Evolutionary conservation across 2,888 invertebrate genomes (phyloP).

Genomic region (Xestia rhomboidea): DNA sequence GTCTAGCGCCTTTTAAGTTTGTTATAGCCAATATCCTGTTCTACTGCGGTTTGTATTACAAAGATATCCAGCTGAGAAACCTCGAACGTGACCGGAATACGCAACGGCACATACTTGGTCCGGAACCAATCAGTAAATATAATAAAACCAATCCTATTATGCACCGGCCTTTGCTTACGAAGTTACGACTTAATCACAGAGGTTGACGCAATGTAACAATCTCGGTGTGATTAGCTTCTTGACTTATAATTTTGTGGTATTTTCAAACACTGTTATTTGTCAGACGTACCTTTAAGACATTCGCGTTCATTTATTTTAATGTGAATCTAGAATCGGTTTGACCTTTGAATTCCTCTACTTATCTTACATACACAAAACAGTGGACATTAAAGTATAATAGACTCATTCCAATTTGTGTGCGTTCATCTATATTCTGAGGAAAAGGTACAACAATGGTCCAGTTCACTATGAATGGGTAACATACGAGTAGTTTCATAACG

Average conservation of each 20-base stretch:
- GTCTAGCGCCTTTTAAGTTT: slow-evolving; percentile 78
- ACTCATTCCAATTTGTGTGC: not conserved
- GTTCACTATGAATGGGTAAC: not conserved
- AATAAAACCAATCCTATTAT: slow-evolving; percentile 61
- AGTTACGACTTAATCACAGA: slow-evolving; percentile 52
- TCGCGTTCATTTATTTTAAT: slow-evolving; percentile 20
- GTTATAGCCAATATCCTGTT: slow-evolving; percentile 83
- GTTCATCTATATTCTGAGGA: not conserved
- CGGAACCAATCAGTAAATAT: slow-evolving; percentile 67
- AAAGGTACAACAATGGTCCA: not conserved
- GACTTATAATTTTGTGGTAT: slow-evolving; percentile 38
- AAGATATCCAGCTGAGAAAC: slow-evolving; percentile 80
- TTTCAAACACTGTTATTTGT: slow-evolving; percentile 36
- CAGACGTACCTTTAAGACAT: slow-evolving; percentile 14
- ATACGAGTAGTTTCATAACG: not conserved
- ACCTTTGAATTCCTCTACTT: not conserved
- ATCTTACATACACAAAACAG: not conserved
- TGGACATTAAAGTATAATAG: not conserved
- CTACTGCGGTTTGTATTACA: slow-evolving; percentile 78
- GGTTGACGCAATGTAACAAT: slow-evolving; percentile 43
- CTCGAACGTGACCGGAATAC: slow-evolving; percentile 78
- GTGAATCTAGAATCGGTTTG: slow-evolving; percentile 1
- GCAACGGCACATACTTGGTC: slow-evolving; percentile 54
- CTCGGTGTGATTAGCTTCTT: slow-evolving; percentile 45
- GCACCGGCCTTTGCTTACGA: slow-evolving; percentile 37